Conservation (phyloP, 2,113 vertebrate genomes). For the Delphinus delphis region DNA sequence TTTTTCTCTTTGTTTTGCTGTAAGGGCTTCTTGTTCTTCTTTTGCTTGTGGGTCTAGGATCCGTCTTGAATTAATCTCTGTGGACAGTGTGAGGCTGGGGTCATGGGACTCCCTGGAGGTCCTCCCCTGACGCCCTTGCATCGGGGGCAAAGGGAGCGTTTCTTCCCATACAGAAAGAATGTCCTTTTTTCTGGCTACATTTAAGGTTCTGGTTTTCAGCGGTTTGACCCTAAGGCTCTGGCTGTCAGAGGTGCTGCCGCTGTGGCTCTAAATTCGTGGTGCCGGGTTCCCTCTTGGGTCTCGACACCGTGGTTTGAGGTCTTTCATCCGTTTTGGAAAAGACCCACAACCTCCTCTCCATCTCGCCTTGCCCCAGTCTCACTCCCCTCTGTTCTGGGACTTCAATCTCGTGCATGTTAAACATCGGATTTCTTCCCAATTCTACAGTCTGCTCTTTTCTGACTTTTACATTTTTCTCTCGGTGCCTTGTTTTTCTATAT, state of each 20-base stretch:
- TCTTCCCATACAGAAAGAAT: background rate
- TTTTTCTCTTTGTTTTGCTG: background rate
- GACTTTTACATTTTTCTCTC: background rate
- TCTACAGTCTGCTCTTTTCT: rapidly evolving
- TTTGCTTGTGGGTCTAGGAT: background rate
- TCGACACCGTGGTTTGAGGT: too few relatives aligned
- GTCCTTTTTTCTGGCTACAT: background rate
- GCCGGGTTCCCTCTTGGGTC: background rate
- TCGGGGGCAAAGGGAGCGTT: rapidly evolving
- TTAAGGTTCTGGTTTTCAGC: too few relatives aligned
- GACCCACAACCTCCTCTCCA: too few relatives aligned
- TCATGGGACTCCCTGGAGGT: background rate
- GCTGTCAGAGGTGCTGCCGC: rapidly evolving
- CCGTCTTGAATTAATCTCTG: background rate
- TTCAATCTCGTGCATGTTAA: too few relatives aligned
- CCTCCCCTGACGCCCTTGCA: background rate
- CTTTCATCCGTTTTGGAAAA: background rate
- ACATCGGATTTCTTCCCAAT: background rate
- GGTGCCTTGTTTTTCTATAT: background rate
- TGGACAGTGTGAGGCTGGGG: background rate
- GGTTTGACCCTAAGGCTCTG: background rate
- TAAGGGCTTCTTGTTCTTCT: too few relatives aligned
- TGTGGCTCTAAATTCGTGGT: background rate
- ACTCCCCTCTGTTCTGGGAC: rapidly evolving
- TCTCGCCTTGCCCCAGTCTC: rapidly evolving